phyloP scores from a whole-genome alignment of 2,113 vertebrate genomes.

The Grallaria varia region DNA sequence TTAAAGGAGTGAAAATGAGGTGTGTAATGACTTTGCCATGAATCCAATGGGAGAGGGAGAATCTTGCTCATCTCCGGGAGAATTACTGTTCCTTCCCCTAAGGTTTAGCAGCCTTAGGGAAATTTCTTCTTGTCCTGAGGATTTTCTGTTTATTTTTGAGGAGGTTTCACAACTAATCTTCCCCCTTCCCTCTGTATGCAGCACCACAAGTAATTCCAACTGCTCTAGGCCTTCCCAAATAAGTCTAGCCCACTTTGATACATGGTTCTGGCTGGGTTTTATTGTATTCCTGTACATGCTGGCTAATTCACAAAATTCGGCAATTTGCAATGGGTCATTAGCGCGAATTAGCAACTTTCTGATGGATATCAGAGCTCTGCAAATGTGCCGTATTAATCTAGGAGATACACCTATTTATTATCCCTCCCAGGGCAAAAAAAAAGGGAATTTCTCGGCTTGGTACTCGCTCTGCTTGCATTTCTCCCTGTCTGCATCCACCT shows the following conservation, averaged over 20 bases:
- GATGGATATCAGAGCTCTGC: slow-evolving; percentile 17
- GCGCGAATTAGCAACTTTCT: slow-evolving; percentile 46
- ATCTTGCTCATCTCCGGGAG: not conserved
- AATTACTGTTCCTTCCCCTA: not conserved
- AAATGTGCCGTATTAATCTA: slow-evolving; percentile 44
- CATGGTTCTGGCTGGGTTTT: not conserved
- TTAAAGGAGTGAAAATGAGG: not conserved
- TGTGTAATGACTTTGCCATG: not conserved
- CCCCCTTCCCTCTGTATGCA: not conserved
- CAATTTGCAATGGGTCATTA: slow-evolving; percentile 56
- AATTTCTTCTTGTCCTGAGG: not conserved
- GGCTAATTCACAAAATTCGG: slow-evolving; percentile 25
- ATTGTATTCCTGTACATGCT: not conserved
- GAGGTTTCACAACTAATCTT: not conserved
- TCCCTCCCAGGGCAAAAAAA: not conserved
- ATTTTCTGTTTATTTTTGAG: not conserved
- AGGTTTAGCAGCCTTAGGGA: not conserved
- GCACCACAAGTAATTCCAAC: not conserved
- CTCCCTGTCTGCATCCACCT: not conserved
- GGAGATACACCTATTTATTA: slow-evolving; percentile 42
- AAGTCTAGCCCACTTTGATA: not conserved
- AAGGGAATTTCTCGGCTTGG: not conserved
- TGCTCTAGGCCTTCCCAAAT: not conserved
- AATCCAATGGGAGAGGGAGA: not conserved
- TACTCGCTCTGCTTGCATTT: not conserved